Percentiles rank a stretch among this genome's conserved stretches.
phyloP scores from a whole-genome alignment of 2,113 vertebrate species.

The Rhombomys opimus region DNA sequence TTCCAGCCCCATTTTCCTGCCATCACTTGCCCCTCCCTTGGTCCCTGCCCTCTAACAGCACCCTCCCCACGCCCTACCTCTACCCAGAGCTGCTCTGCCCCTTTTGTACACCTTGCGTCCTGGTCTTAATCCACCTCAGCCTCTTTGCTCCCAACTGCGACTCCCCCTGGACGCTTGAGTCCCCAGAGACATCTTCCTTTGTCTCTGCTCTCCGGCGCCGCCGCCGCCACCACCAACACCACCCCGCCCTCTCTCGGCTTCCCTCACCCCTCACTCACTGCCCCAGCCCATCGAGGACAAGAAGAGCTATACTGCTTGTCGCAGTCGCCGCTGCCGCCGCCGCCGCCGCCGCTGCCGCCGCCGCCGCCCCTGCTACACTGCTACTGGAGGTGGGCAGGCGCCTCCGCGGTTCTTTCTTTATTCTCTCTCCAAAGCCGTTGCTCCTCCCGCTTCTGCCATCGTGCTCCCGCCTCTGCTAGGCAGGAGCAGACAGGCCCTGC shows the following conservation, averaged over 20 bases:
- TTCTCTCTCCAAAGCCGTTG: constrained; percentile 46
- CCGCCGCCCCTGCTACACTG: background rate
- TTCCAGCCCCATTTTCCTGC: background rate
- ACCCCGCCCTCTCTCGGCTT: background rate
- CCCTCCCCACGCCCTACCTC: background rate
- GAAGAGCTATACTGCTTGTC: background rate
- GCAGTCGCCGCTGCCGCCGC: background rate
- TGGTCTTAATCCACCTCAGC: background rate
- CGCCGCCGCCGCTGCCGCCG: background rate
- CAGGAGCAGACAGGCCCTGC: constrained; percentile 8
- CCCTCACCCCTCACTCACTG: constrained; percentile 63
- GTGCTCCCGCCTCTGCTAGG: constrained; percentile 10
- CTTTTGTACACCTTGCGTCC: background rate
- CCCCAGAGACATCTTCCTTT: constrained; percentile 79
- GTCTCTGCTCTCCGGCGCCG: constrained; percentile 54
- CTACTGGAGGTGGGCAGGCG: background rate
- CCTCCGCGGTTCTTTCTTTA: constrained; percentile 53
- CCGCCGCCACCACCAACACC: background rate
- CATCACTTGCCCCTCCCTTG: background rate
- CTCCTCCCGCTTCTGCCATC: constrained; percentile 48
- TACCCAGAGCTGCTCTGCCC: background rate
- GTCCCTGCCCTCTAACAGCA: background rate
- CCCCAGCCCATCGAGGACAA: background rate
- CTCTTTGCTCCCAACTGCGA: background rate
- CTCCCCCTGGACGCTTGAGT: constrained; percentile 60